A percentile compares a stretch with the other conserved stretches of the same genome.
Evolutionary conservation across 37 sponge, comb jelly and placozoan genomes (phyloP).

Genomic region (Beroe forskalii): DNA sequence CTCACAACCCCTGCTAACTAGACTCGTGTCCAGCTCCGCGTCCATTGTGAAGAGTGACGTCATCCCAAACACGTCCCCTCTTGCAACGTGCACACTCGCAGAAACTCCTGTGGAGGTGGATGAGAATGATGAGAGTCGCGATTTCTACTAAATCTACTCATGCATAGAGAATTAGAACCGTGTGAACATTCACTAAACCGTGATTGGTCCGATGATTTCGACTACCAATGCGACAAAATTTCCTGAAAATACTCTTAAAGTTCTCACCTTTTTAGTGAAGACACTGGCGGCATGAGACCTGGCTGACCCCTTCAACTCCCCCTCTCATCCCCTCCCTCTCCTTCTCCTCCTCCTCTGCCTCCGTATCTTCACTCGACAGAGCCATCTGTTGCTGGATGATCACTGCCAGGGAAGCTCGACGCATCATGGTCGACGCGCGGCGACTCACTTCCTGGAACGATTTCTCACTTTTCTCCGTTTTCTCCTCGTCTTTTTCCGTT

Average conservation of each 20-base stretch:
- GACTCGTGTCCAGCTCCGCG: slow-evolving; percentile 35
- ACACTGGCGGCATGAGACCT: neutral
- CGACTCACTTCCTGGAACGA: neutral
- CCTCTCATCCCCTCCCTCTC: neutral
- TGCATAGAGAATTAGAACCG: neutral
- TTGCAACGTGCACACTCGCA: slow-evolving; percentile 31
- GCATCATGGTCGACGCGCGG: neutral
- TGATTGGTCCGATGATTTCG: too few relatives aligned
- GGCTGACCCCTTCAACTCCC: neutral
- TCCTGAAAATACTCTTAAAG: neutral
- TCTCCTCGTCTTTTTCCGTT: neutral
- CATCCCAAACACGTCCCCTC: slow-evolving; percentile 35
- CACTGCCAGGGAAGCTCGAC: neutral
- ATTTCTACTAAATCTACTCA: neutral
- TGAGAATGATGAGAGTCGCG: too few relatives aligned
- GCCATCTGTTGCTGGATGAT: neutral
- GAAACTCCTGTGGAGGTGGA: slow-evolving; percentile 37
- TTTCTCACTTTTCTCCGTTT: neutral
- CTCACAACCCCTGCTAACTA: slow-evolving; percentile 39
- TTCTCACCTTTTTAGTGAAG: neutral
- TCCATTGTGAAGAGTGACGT: slow-evolving; percentile 46
- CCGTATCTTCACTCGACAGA: neutral
- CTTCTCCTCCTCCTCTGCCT: neutral
- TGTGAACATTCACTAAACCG: neutral
- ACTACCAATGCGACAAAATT: too few relatives aligned